Conservation (phyloP, 2,113 vertebrate genomes). For the Trogon melanurus region DNA sequence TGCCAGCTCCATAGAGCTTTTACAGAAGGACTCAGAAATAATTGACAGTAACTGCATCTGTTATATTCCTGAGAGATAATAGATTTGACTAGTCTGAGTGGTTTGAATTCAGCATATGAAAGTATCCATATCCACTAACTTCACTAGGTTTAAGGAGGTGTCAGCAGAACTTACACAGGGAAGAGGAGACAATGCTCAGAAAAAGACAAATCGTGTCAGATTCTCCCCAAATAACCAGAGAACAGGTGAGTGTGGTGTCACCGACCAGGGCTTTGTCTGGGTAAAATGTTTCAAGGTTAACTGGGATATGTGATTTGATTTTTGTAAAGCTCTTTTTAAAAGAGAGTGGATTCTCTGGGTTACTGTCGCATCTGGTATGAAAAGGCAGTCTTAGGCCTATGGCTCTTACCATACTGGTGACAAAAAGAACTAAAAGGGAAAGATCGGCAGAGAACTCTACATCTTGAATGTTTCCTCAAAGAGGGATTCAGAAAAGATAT, state of each 20-base stretch:
- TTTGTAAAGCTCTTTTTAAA: neutral
- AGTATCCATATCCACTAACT: neutral
- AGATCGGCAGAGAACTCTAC: neutral
- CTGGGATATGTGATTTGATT: neutral
- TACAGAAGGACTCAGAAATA: neutral
- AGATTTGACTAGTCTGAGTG: neutral
- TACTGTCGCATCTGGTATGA: neutral
- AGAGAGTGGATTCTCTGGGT: neutral
- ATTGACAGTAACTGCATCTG: neutral
- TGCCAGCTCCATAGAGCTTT: neutral
- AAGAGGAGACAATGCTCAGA: neutral
- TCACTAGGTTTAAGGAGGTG: neutral
- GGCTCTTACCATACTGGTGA: neutral
- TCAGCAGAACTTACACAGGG: neutral
- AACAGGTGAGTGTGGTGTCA: neutral
- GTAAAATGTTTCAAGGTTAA: neutral
- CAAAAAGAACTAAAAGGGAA: neutral
- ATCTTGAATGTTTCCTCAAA: neutral
- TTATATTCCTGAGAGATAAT: neutral
- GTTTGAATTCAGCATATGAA: neutral
- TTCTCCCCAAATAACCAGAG: neutral
- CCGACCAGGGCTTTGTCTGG: neutral
- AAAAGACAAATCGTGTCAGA: neutral
- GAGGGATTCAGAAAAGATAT: neutral
- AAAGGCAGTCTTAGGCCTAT: neutral